phyloP scores from a whole-genome alignment of 2,888 invertebrate species.

The Anoncus sp. region DNA sequence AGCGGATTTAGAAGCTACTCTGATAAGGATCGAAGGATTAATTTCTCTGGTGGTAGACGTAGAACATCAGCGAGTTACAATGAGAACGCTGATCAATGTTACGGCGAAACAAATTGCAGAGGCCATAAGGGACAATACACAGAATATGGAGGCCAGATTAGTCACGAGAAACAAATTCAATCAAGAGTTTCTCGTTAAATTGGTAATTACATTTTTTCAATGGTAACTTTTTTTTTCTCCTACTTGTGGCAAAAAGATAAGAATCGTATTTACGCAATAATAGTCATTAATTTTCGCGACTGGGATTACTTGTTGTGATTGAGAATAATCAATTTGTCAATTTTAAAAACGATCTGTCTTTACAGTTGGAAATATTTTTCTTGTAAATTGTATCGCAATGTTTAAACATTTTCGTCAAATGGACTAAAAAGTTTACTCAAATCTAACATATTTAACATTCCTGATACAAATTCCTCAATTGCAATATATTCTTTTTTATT shows the following conservation, averaged over 20 bases:
- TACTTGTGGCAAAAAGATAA: neutral
- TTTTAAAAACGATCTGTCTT: no score
- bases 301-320: no score
- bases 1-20: constrained; percentile 80
- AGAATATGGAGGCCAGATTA: constrained; percentile 81
- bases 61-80: constrained; percentile 82
- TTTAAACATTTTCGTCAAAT: no score
- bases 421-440: no score
- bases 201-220: constrained; percentile 72
- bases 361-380: no score
- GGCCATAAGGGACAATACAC: constrained; percentile 79
- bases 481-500: no score
- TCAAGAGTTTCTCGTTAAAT: constrained; percentile 81
- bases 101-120: constrained; percentile 81
- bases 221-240: neutral
- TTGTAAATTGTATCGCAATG: no score
- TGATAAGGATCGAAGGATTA: constrained; percentile 81
- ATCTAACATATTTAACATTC: no score
- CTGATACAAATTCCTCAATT: no score
- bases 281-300: no score
- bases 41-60: constrained; percentile 82
- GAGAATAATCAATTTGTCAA: no score
- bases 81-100: constrained; percentile 81
- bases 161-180: constrained; percentile 82
- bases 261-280: no score